Evolutionary conservation across 2,888 invertebrate species (phyloP), one percentile per base, ranked within the genome.

Genomic region (Tortrix viridana): DNA sequence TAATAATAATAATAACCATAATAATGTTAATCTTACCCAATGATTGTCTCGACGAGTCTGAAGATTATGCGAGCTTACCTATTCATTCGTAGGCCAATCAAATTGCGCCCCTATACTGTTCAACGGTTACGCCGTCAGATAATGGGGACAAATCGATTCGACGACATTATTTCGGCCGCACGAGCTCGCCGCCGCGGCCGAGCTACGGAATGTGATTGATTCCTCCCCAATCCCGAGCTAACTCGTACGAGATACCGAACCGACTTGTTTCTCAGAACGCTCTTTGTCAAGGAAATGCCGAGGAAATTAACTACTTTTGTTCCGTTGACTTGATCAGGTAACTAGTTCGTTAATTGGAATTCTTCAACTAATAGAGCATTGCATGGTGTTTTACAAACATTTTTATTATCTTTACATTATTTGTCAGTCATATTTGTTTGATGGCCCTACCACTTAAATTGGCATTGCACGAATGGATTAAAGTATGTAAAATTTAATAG

Each of bases 201-300:
- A 48, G 50, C 62, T 37, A 49, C 61, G 23, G 50, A 68, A 60
- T 66, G 71, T 75, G 73, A 78, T 79, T 77, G 75, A 76, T 77
- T 76, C 71, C 72, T 76, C 74, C 77, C 74, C 70, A 67, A 68
- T 71, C 67, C 65, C 67, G 67, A 65, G 26, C 67, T 68, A 69
- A 67, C 60, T 71, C 56, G 67, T 58, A 67, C 66, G 37, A 60
- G 60, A 66, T 67, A 62, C 67, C 66, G 61, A 61, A 65, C 52
- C 54, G 48, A 59, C 57, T 64, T 69, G 67, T 72, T 67, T 64
- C 59, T 48, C 59, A 52, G 61, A 53, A 54, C 54, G 62, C 50
- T 38, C 56, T 60, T 55, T 58, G 60, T 60, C 49, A 46, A 62
- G 61, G 61, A 62, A 62, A 62, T 56, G 16, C 50, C 56, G 22